A percentile compares a stretch with the other conserved stretches of the same genome.
These are phyloP conservation scores for Limenitis camilla DNA, from an alignment of 2,888 invertebrate genomes.

Conservation along the genomic window DNA sequence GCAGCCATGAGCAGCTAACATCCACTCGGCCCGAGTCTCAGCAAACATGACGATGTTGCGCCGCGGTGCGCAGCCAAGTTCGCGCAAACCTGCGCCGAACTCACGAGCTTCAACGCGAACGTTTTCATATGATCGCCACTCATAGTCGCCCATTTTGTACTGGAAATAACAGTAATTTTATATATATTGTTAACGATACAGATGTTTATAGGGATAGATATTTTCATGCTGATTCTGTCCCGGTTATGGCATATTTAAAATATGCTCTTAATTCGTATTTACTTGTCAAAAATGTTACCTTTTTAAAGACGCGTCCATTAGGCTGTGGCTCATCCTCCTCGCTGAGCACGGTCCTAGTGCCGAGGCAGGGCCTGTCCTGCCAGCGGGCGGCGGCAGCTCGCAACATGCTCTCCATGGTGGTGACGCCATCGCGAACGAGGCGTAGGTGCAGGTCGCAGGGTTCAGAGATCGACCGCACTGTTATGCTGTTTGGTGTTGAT, in stretches of 20 bases:
- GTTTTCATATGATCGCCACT: slow-evolving; percentile 89
- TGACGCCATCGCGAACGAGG: slow-evolving; percentile 83
- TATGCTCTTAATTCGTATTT: too few relatives aligned
- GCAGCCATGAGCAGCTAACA: slow-evolving; percentile 95
- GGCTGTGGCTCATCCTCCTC: slow-evolving; percentile 96
- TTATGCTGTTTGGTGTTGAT: slow-evolving; percentile 79
- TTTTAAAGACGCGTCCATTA: slow-evolving; percentile 96
- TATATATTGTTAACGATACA: neutral
- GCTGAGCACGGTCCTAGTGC: slow-evolving; percentile 90
- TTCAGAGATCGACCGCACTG: slow-evolving; percentile 81
- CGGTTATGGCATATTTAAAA: neutral
- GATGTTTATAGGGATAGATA: too few relatives aligned
- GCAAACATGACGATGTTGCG: slow-evolving; percentile 94
- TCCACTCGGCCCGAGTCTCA: slow-evolving; percentile 98
- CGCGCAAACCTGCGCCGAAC: slow-evolving; percentile 89
- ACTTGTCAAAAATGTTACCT: too few relatives aligned
- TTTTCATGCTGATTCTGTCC: too few relatives aligned
- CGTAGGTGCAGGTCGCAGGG: slow-evolving; percentile 82
- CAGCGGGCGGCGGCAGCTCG: slow-evolving; percentile 84
- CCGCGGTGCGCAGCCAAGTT: slow-evolving; percentile 82
- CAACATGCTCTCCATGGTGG: slow-evolving; percentile 89
- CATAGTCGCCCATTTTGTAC: slow-evolving; percentile 94
- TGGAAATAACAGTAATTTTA: slow-evolving; percentile 40
- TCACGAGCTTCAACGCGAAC: slow-evolving; percentile 83
- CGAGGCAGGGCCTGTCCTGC: slow-evolving; percentile 84